Evolutionary conservation across 1,140 invertebrate genomes (phyloP), one percentile per base, ranked within the genome.

Genomic region (Lithobius niger): DNA sequence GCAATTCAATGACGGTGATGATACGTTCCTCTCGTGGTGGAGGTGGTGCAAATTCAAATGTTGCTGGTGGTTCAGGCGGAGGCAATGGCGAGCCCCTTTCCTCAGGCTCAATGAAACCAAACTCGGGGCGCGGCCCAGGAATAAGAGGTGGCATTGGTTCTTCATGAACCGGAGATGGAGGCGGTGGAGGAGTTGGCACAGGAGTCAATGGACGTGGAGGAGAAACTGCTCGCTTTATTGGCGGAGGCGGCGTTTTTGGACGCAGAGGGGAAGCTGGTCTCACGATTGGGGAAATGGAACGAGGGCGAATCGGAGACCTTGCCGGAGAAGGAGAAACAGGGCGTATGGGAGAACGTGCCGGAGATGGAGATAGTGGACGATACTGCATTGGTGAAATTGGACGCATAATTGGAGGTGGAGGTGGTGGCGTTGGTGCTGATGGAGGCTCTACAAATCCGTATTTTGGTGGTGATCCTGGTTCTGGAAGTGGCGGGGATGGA

Each of bases 391-490:
- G n/a, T n/a, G n/a, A n/a, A n/a, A n/a, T n/a, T n/a, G n/a, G n/a
- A n/a, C n/a, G n/a, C n/a, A n/a, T n/a, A n/a, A n/a, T n/a, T n/a
- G n/a, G n/a, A n/a, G n/a, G 31, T 18, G 31, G 18, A 40, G 10
- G 31, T 18, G 45, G 18, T 27, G 26, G 24, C 15, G 55, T 31
- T 21, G 25, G 24, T n/a, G 44, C 15, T 45, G 25, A 24, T 10
- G 45, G 21, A 27, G 43, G 18, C 31, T 52, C 10, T 10, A 28
- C 76, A 58, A 75, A 83, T 31, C 77, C 77, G 19, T 83, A 81
- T 69, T 83, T 79, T n/a, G 82, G 81, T 10, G 82, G 81, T 24
- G 82, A 78, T 65, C 82, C 83, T 0, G 82, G 82, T 53, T 77
- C 73, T 0, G 84, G 60, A 6, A 40, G 40, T 10, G 51, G 31